phyloP scores from a whole-genome alignment of 2,888 invertebrate species.

The Eupithecia pulchellata region DNA sequence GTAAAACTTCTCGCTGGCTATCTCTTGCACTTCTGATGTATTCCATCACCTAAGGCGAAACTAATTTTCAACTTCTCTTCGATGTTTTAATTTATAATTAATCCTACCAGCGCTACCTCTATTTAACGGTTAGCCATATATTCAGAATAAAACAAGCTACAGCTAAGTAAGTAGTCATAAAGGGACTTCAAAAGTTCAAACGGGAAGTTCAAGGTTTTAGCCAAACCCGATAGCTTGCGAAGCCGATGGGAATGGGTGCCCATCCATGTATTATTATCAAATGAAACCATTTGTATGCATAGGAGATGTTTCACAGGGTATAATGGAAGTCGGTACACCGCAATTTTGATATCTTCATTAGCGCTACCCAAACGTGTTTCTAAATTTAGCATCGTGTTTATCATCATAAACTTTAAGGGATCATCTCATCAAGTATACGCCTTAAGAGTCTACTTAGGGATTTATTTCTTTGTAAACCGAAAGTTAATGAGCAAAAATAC shows the following conservation, averaged over 20 bases:
- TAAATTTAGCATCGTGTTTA: background rate
- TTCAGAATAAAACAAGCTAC: too few species aligned
- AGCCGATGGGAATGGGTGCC: background rate
- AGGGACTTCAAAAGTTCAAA: background rate
- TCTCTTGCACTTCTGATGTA: constrained; percentile 15
- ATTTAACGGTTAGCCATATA: background rate
- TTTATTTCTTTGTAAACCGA: background rate
- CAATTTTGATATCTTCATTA: constrained; percentile 38
- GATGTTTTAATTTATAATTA: background rate
- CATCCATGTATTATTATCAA: constrained; percentile 7
- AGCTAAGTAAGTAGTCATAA: background rate
- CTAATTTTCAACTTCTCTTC: background rate
- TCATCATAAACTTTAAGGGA: background rate
- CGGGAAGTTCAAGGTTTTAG: background rate
- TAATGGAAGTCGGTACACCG: constrained; percentile 29
- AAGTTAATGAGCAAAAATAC: background rate
- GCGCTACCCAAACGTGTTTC: constrained; percentile 17
- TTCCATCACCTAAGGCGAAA: background rate
- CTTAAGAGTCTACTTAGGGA: background rate
- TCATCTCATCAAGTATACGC: background rate
- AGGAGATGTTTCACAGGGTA: constrained; percentile 34
- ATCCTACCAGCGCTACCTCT: background rate
- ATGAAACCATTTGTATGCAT: constrained; percentile 28
- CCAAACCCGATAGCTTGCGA: constrained; percentile 1
- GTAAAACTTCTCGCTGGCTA: constrained; percentile 32